Evolutionary conservation across 2,888 invertebrate genomes (phyloP).

Genomic region (Trichopria drosophilae): DNA sequence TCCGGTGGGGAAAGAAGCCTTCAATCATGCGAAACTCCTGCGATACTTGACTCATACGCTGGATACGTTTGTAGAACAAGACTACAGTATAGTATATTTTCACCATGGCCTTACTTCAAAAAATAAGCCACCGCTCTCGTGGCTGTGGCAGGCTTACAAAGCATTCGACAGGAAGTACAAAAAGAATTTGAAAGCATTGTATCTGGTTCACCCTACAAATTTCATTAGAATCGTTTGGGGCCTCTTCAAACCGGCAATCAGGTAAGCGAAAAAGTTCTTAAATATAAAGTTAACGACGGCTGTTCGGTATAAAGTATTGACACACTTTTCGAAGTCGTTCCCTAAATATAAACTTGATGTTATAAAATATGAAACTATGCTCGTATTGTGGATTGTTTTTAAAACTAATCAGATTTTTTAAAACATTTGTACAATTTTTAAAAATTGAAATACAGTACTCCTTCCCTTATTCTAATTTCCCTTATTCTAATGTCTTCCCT

Average conservation of each 20-base stretch:
- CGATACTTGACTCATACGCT: slow-evolving; percentile 90
- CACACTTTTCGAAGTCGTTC: too few species aligned
- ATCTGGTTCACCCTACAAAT: slow-evolving; percentile 97
- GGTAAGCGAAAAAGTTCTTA: too few species aligned
- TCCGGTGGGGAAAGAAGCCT: slow-evolving; percentile 68
- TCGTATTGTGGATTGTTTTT: too few species aligned
- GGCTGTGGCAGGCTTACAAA: slow-evolving; percentile 96
- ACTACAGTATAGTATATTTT: slow-evolving; percentile 97
- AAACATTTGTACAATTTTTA: too few species aligned
- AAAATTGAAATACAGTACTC: too few species aligned
- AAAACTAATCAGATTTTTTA: too few species aligned
- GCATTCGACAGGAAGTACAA: slow-evolving; percentile 98
- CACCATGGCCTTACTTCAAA: slow-evolving; percentile 94
- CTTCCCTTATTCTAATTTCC: too few species aligned
- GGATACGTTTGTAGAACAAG: slow-evolving; percentile 97
- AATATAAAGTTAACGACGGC: too few species aligned
- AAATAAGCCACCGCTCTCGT: slow-evolving; percentile 93
- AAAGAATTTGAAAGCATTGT: slow-evolving; percentile 97
- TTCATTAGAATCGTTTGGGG: slow-evolving; percentile 95
- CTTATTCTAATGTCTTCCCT: too few species aligned
- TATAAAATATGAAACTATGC: too few species aligned
- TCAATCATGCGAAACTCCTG: slow-evolving; percentile 74
- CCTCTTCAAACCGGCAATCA: slow-evolving; percentile 91
- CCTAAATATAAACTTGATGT: too few species aligned
- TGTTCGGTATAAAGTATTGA: too few species aligned